A percentile compares a stretch with the other conserved stretches of the same genome.
Conservation (phyloP, 1,140 invertebrate genomes). For the Dinoponera quadriceps region DNA sequence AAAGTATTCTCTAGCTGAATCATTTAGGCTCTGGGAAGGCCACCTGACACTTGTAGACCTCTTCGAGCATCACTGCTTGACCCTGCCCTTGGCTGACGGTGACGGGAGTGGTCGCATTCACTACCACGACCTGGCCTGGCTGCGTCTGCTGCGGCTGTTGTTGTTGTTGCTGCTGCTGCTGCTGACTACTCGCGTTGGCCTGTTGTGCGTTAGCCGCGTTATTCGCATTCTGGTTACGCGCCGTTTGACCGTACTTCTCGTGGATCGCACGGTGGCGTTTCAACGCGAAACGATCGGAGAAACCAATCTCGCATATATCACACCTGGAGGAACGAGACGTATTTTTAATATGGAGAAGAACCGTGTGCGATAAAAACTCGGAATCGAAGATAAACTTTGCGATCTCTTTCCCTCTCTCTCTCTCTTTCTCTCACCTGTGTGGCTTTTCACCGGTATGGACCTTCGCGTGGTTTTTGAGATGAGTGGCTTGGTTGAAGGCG, state of each 20-base stretch:
- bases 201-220: conserved; percentile 81
- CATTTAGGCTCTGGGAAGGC: conserved; percentile 86
- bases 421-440: conserved; percentile 82
- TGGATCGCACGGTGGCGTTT: conserved; percentile 92
- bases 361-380: neutral
- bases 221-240: conserved; percentile 82
- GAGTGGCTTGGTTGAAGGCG: conserved; percentile 94
- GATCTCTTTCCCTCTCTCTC: too few species aligned
- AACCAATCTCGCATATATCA: conserved; percentile 94
- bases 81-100: conserved; percentile 84
- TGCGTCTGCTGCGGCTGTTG: conserved; percentile 78
- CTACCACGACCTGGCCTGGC: conserved; percentile 83
- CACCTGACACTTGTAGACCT: conserved; percentile 86
- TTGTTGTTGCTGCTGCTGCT: conserved; percentile 80
- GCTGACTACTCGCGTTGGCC: conserved; percentile 80
- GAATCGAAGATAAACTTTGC: neutral
- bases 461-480: conserved; percentile 94
- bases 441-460: conserved; percentile 90
- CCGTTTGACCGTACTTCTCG: conserved; percentile 90
- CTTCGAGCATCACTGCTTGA: conserved; percentile 84
- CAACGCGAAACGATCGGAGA: conserved; percentile 92
- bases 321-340: conserved; percentile 87
- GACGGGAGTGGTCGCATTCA: conserved; percentile 83
- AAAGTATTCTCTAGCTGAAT: conserved; percentile 81
- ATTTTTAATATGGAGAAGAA: neutral